Evolutionary conservation across 2,113 vertebrate species (phyloP).

Genomic region (Dasyornis broadbenti): DNA sequence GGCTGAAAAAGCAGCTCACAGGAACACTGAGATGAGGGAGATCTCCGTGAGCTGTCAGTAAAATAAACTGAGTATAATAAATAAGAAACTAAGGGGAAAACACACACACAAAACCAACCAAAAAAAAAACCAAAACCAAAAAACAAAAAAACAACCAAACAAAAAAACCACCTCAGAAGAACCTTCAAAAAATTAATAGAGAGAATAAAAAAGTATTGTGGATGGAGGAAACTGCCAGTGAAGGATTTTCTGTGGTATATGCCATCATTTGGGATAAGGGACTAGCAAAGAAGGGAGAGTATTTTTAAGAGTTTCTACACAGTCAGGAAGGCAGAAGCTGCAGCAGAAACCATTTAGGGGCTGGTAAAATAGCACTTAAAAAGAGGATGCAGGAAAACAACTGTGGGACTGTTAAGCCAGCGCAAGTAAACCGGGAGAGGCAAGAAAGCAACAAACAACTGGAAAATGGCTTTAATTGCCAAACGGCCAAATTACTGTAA

Average conservation of each 20-base stretch:
- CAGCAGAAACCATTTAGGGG: not conserved
- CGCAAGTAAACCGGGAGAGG: rapidly evolving
- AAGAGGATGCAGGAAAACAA: not conserved
- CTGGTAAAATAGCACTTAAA: not conserved
- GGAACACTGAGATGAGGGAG: not conserved
- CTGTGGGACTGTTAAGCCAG: not conserved
- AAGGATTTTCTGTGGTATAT: not conserved
- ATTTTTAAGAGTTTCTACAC: not conserved
- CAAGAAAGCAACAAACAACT: not conserved
- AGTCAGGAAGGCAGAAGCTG: not conserved
- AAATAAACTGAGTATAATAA: not conserved
- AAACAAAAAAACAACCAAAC: not conserved
- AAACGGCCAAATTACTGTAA: not conserved
- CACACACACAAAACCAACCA: not conserved
- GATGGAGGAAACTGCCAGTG: not conserved
- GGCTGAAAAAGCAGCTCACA: not conserved
- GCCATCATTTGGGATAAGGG: not conserved
- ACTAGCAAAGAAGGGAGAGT: not conserved
- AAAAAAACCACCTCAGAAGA: not conserved
- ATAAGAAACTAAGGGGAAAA: not conserved
- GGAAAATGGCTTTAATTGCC: constrained; percentile 25
- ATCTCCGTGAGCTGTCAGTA: not conserved
- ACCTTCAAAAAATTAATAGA: not conserved
- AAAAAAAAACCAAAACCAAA: not conserved
- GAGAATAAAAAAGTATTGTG: not conserved